Conservation (phyloP, 2,797 vertebrate genomes). For the Oceanodroma leucorhoa region DNA sequence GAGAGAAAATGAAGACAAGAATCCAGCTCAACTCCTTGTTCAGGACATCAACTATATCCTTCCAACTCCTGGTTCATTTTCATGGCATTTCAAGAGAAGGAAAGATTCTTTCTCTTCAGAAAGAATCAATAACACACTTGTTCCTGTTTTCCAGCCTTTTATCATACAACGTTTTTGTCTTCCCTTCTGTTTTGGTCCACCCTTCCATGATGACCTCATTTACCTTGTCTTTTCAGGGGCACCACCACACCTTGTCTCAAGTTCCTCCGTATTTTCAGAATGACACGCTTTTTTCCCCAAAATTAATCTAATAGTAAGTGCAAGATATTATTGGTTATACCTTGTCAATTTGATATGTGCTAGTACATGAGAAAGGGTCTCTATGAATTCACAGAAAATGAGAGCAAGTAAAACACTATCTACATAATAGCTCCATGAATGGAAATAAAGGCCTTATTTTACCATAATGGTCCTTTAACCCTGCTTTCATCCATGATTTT, state of each 20-base stretch:
- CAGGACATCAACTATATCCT: background rate
- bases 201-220: background rate
- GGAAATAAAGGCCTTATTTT: constrained; percentile 18
- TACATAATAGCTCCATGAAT: background rate
- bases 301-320: background rate
- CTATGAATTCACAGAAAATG: background rate
- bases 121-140: background rate
- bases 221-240: background rate
- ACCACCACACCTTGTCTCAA: background rate
- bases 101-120: background rate
- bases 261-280: background rate
- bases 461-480: background rate
- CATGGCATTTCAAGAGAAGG: background rate
- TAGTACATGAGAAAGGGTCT: background rate
- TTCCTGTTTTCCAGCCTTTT: background rate
- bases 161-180: background rate
- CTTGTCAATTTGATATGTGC: background rate
- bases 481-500: background rate
- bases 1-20: background rate
- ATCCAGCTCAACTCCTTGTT: background rate
- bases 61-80: background rate
- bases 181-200: background rate
- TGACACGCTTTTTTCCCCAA: background rate
- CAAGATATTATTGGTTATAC: background rate
- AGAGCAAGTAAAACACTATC: background rate